Base-by-base conservation (phyloP, 2,797 vertebrate genomes). In the Hapalemur alaotrensis region DNA sequence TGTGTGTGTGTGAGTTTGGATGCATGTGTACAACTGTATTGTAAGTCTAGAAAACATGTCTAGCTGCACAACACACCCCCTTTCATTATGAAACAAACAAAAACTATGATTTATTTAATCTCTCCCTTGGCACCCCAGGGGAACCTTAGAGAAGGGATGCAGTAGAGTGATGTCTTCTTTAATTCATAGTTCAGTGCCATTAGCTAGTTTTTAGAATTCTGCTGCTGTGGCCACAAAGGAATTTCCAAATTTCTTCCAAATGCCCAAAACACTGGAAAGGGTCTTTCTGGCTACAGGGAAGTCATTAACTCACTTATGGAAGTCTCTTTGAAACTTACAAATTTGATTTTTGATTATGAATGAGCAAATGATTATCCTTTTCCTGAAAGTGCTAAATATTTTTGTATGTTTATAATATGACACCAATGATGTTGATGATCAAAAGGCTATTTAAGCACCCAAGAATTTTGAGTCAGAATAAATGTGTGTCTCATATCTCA, bases 341-440 rank as follows among this genome's bases (percentile, higher is more conserved):
- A 18, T 67, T 93, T 90, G 35, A 72, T 35, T 85, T 95, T 76
- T 89, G 0, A 85, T 25, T 69, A 2, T 73, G 38, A 95, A 69
- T 57, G 30, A 86, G 48, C 79, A 73, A 38, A 59, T 67, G 52
- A n/a, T 73, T 94, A 43, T 67, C 20, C 28, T 83, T 88, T 59
- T 43, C 32, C 43, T 84, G n/a, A 61, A 94, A 76, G 48, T 59
- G 17, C 72, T 90, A 95, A 80, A 75, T 88, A 80, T 41, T 93
- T 79, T 75, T 81, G 48, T 35, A 52, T 17, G 38, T 61, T 96
- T 86, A 7, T 59, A 92, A 46, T 90, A 93, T 7, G 69, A 72
- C 20, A 75, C n/a, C 65, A 78, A 38, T 83, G 67, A 54, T 95
- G 17, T 25, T 78, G 63, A 73, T 30, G n/a, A 72, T 87, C 30